Evolutionary conservation across 2,797 vertebrate genomes (phyloP), one percentile per base, ranked within the genome.

Genomic region (Bovichtus variegatus): DNA sequence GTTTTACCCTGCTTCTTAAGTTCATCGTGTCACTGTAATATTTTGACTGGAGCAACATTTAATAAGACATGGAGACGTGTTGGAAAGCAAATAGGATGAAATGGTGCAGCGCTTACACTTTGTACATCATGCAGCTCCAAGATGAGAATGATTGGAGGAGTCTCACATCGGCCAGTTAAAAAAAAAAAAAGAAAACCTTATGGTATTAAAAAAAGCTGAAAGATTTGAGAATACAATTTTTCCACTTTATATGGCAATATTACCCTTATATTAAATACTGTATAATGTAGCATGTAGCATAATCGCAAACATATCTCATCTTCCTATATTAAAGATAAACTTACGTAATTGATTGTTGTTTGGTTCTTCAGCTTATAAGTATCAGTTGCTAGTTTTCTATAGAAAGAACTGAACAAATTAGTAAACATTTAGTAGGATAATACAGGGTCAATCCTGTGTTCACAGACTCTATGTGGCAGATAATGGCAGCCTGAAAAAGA

Each of bases 1-100:
- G 71, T 80, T 77, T 76, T 40, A 75, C 41, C 11, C 25, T 62
- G 43, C 34, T 27, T 71, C 38, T 59, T 9, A 34, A 57, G 75
- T 74, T 69, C 81, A 68, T 2, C 0, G 47, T 73, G 81, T 76
- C 80, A 64, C 47, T 53, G 72, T 18, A 49, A 21, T 69, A 53
- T 71, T 61, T 71, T 25, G 13, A 61, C 49, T 59, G 16, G 15
- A 60, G 21, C 53, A 74, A 50, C 69, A 72, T 19, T 36, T 21
- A 76, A 16, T 62, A 59, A 23, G 21, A 77, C 60, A 40, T 7
- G 15, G 16, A 49, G 44, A 43, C 16, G 6, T 2, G 9, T 18
- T 36, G 29, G 31, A 73, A 77, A 74, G 55, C 29, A 58, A 60
- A 58, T 29, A 29, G 19, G 34, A 62, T 47, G 7, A 61, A 53